Evolutionary conservation across 2,113 vertebrate genomes (phyloP).

Genomic region (Brachirus orientalis): DNA sequence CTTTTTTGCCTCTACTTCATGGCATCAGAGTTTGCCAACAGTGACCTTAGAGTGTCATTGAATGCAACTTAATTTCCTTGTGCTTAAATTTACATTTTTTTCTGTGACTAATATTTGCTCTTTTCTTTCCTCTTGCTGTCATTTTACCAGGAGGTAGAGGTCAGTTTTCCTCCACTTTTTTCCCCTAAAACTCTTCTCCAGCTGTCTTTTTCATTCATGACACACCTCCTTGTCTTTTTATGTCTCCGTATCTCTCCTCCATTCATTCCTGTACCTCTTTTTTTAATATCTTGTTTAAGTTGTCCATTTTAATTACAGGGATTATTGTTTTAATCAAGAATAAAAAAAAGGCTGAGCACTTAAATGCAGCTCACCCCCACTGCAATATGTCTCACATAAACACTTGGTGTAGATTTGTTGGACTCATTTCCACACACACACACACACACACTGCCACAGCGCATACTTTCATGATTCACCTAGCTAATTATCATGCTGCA

Average conservation of each 20-base stretch:
- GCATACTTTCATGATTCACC: slow-evolving; percentile 28
- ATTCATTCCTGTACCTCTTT: slow-evolving; percentile 6
- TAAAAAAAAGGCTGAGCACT: slow-evolving; percentile 12
- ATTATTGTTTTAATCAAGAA: slow-evolving; percentile 64
- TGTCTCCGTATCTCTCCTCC: slow-evolving; percentile 28
- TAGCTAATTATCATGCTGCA: slow-evolving; percentile 56
- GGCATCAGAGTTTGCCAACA: too few species aligned
- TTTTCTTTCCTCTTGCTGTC: slow-evolving; percentile 68
- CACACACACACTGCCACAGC: slow-evolving; percentile 25
- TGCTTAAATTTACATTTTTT: slow-evolving; percentile 26
- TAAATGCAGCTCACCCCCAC: slow-evolving; percentile 37
- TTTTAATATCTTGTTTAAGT: slow-evolving; percentile 11
- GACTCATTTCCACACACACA: slow-evolving; percentile 55
- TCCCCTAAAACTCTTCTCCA: slow-evolving; percentile 26
- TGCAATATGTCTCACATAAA: slow-evolving; percentile 53
- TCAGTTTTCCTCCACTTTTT: slow-evolving; percentile 76
- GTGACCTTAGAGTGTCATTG: slow-evolving; percentile 14
- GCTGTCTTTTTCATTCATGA: slow-evolving; percentile 31
- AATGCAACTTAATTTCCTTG: slow-evolving; percentile 25
- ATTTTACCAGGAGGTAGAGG: slow-evolving; percentile 86
- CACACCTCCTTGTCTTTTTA: slow-evolving; percentile 42
- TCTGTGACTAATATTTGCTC: slow-evolving; percentile 52
- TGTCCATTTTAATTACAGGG: slow-evolving; percentile 59
- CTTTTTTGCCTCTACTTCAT: too few species aligned
- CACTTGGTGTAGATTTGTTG: slow-evolving; percentile 27